Conservation (phyloP, 2,888 invertebrate genomes). For the Pemphredon lugubris region DNA sequence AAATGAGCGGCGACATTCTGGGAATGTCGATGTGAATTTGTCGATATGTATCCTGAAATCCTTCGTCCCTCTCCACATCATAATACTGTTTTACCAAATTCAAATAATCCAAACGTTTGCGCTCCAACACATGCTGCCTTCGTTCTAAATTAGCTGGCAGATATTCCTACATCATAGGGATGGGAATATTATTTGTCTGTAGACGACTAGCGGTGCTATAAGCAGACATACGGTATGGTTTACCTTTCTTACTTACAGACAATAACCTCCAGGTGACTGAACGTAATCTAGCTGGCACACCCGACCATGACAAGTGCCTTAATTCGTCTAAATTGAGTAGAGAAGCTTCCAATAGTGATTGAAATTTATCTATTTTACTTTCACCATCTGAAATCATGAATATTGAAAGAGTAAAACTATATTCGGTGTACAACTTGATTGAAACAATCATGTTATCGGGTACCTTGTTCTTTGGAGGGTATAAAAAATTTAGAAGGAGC, state of each 20-base stretch:
- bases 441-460: neutral
- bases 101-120: conserved; percentile 98
- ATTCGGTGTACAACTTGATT: neutral
- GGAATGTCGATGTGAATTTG: conserved; percentile 99
- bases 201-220: neutral
- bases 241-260: conserved; percentile 82
- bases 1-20: conserved; percentile 98
- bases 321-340: conserved; percentile 93
- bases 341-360: conserved; percentile 88
- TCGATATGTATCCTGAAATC: conserved; percentile 94
- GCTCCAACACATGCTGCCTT: conserved; percentile 91
- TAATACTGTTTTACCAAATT: conserved; percentile 98
- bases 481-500: conserved; percentile 77
- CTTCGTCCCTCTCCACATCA: conserved; percentile 93
- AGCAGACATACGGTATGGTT: conserved; percentile 28
- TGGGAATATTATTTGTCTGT: neutral
- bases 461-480: conserved; percentile 79
- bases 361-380: conserved; percentile 93
- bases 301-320: conserved; percentile 97
- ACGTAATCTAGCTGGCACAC: conserved; percentile 94
- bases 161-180: conserved; percentile 87
- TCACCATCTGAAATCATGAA: conserved; percentile 81
- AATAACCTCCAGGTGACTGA: conserved; percentile 86
- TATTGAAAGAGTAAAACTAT: conserved; percentile 5
- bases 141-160: conserved; percentile 96